Base-by-base conservation (phyloP, 2,113 vertebrate genomes). In the Uria aalge region DNA sequence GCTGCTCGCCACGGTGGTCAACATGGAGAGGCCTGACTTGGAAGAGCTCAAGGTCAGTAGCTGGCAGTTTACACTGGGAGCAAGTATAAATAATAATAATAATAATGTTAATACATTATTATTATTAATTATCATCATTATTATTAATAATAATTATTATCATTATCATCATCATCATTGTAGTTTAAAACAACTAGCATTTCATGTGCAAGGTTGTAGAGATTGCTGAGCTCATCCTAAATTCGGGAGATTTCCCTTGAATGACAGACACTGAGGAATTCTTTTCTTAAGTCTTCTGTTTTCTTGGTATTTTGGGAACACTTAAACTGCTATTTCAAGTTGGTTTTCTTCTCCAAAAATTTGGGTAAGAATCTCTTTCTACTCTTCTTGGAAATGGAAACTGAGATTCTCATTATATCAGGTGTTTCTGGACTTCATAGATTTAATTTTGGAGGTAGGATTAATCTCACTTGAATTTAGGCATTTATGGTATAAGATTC, bases 1-100 rank as follows among this genome's bases (percentile, higher is more conserved):
- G 96, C 98, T 99, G 71, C 97, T 99, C 34, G 99, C 99, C 0
- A 97, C 98, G 0, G 99, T 99, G 71, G 99, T 99, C 96, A 98
- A 97, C 97, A 98, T 98, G 98, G 99, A 99, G 96, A 98, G 99
- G 50, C 99, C 99, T 1, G 99, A 99, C 97, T 95, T 99, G 96
- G 99, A 99, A 81, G 98, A 99, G 95, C 98, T 99, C 21, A 99
- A 99, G 99, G 99, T 99, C 80, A 71, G 66, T 16, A 7, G 15
- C 21, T 48, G 48, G n/a, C 4, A 43, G 15, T 5, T 32, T 8
- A 1, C 40, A 5, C 56, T 38, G 55, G 21, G 8, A 73, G 16
- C 32, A 9, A 4, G 20, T 5, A 43, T 7, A 45, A 55, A 48
- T 34, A 48, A 26, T 52, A 57, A 26, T 52, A 57, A 26, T 48